Evolutionary conservation across 2,113 vertebrate genomes (phyloP).

Genomic region (Eidolon helvum): DNA sequence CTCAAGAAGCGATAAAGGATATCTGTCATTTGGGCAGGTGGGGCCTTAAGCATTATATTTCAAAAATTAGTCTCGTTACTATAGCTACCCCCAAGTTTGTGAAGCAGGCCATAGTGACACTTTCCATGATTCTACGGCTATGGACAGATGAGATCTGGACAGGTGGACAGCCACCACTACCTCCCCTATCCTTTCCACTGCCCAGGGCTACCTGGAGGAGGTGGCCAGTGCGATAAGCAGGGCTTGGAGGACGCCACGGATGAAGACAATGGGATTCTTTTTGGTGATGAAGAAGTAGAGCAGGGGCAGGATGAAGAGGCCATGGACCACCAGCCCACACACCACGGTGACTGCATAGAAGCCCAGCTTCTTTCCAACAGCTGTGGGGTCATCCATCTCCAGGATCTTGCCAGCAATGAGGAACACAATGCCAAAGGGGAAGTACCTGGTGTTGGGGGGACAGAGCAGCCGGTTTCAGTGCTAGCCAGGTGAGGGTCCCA

Average conservation of each 20-base stretch:
- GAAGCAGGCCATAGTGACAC: neutral
- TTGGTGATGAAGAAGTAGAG: constrained; percentile 98
- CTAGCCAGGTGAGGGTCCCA: neutral
- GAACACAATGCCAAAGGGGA: constrained; percentile 98
- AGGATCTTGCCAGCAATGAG: constrained; percentile 98
- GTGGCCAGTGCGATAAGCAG: constrained; percentile 97
- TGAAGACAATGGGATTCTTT: constrained; percentile 98
- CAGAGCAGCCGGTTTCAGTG: neutral
- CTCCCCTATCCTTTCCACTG: fast-evolving
- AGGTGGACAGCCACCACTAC: neutral
- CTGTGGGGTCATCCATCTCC: constrained; percentile 97
- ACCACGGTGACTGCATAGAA: constrained; percentile 97
- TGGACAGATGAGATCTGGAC: neutral
- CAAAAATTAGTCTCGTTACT: neutral
- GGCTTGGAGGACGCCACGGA: constrained; percentile 97
- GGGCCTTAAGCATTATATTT: neutral
- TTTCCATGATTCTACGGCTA: neutral
- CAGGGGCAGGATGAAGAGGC: constrained; percentile 94
- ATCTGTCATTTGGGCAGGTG: neutral
- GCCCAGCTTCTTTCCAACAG: constrained; percentile 96
- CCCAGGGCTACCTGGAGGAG: constrained; percentile 89
- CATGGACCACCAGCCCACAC: constrained; percentile 93
- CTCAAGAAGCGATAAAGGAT: neutral
- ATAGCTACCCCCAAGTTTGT: neutral
- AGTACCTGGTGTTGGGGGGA: constrained; percentile 88